Evolutionary conservation across 1,140 invertebrate species (phyloP).

Genomic region (Solenopsis fugax): DNA sequence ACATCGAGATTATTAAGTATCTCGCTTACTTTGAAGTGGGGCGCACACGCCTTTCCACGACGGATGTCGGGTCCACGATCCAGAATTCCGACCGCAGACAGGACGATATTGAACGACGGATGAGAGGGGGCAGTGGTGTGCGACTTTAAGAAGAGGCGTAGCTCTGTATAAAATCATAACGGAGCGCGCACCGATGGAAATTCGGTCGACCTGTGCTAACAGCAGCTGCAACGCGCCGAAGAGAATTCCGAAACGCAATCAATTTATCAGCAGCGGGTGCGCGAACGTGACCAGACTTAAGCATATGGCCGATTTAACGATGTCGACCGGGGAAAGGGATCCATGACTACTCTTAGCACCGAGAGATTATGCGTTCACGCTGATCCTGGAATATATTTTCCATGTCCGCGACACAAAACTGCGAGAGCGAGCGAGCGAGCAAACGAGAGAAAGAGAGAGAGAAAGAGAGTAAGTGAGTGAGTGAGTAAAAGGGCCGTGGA

Average conservation of each 20-base stretch:
- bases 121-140: not conserved
- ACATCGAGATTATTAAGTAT: constrained; percentile 32
- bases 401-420: constrained; percentile 57
- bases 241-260: constrained; percentile 73
- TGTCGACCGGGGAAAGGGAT: constrained; percentile 64
- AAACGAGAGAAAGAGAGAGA: not conserved
- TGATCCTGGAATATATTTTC: constrained; percentile 68
- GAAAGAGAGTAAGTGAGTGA: not conserved
- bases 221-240: constrained; percentile 67
- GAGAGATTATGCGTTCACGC: constrained; percentile 71
- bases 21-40: constrained; percentile 8
- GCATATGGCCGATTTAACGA: constrained; percentile 76
- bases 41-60: not conserved
- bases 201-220: constrained; percentile 49
- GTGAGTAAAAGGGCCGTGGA: too few species aligned
- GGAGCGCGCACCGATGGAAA: constrained; percentile 54
- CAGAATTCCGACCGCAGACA: constrained; percentile 5
- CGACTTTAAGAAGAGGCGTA: constrained; percentile 27
- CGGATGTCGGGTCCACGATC: not conserved
- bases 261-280: constrained; percentile 70
- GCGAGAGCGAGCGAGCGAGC: not conserved
- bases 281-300: constrained; percentile 75
- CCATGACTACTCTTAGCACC: constrained; percentile 67
- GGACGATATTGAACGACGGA: not conserved
- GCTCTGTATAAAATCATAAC: constrained; percentile 58